Percentiles rank a stretch among this genome's conserved stretches.
phyloP scores from a whole-genome alignment of 2,797 vertebrate species.

The Myotis findleyi region DNA sequence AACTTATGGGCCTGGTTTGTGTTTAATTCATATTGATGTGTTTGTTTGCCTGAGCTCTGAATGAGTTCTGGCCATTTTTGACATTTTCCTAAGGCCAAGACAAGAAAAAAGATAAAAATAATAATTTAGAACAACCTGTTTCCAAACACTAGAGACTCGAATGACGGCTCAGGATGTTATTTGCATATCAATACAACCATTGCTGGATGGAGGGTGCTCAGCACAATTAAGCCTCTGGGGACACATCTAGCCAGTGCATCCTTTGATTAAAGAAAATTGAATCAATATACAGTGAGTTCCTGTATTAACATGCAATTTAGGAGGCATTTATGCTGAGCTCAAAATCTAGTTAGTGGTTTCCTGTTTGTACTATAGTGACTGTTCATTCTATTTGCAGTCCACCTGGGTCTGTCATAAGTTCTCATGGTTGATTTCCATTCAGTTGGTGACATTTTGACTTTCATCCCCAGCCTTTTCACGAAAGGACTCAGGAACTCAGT shows the following conservation, averaged over 20 bases:
- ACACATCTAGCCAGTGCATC: not conserved
- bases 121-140: constrained; percentile 53
- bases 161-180: not conserved
- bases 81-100: constrained; percentile 36
- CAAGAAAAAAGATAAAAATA: constrained; percentile 43
- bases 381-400: constrained; percentile 57
- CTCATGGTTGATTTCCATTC: constrained; percentile 63
- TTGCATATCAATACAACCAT: constrained; percentile 19
- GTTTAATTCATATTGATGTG: constrained; percentile 22
- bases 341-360: constrained; percentile 70
- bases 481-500: constrained; percentile 29
- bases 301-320: constrained; percentile 64
- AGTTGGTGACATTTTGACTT: constrained; percentile 1
- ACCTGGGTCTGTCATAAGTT: constrained; percentile 45
- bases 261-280: constrained; percentile 57
- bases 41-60: constrained; percentile 33
- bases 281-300: constrained; percentile 43
- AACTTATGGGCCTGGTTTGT: not conserved
- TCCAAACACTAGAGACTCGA: not conserved
- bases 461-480: constrained; percentile 20
- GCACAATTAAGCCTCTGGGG: not conserved
- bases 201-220: not conserved
- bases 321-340: constrained; percentile 33
- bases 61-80: constrained; percentile 48
- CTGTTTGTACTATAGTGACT: constrained; percentile 32